Evolutionary conservation across 2,797 vertebrate genomes (phyloP), one percentile per base, ranked within the genome.

Genomic region (Helarctos malayanus): DNA sequence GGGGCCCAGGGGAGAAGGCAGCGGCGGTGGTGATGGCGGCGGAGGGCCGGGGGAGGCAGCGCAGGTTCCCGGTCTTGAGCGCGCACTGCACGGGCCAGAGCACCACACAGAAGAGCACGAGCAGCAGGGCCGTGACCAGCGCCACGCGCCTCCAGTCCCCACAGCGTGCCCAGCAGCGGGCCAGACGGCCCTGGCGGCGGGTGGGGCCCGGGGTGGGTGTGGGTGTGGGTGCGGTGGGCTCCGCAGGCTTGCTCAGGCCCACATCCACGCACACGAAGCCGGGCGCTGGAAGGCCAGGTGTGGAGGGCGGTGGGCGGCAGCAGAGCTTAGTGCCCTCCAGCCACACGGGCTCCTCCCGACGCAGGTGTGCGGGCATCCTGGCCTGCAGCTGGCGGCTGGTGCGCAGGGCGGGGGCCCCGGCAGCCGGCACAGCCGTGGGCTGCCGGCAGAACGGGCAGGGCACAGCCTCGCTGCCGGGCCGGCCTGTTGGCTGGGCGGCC

Each of bases 61-160:
- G 99, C 96, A 99, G 98, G 97, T 98, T 99, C 7, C 99, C 99
- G 0, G 99, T 99, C 98, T 98, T 99, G 81, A 99, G 98, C 0
- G 99, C 99, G 0, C 99, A 99, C 98, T 99, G 99, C 89, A 99
- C 98, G 0, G 99, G 99, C 99, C 99, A 99, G 68, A 99, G 97
- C 59, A 99, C 98, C 15, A 99, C 98, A 3, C 99, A 99, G 59
- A 99, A 97, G 0, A 99, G 98, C 95, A 99, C 97, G 57, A 99
- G 92, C 95, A 99, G 97, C 56, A 99, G 95, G 0, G 98, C 89
- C 0, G 99, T 68, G 68, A 99, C 99, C 32, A 99, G 98, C 0
- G 99, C 23, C 52, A 99, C 90, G 47, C 99, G 99, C 82, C 99
- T 99, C 99, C 99, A 99, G 98, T 99, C 99, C 0, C 98, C 96